Evolutionary conservation across 2,888 invertebrate genomes (phyloP).

Genomic region (Eupelmus urozonus): DNA sequence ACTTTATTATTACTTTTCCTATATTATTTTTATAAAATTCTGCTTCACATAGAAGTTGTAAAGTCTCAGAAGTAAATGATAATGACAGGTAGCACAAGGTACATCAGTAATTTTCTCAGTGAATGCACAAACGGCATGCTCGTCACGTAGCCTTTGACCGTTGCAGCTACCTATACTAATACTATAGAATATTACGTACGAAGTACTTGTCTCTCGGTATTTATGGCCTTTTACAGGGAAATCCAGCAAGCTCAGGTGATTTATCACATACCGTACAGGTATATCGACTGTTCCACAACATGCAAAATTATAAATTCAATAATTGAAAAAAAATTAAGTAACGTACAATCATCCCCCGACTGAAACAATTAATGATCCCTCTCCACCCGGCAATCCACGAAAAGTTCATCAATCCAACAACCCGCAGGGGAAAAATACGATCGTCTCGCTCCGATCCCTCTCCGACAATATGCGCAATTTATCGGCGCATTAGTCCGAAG

Average conservation of each 20-base stretch:
- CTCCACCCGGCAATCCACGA: not conserved
- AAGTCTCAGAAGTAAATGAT: no score
- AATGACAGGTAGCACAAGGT: no score
- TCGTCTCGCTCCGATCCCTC: not conserved
- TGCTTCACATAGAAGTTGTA: no score
- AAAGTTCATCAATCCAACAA: conserved; percentile 14
- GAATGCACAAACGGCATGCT: no score
- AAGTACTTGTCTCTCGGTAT: not conserved
- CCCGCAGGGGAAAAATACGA: not conserved
- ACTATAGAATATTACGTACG: not conserved
- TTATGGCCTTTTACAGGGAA: no score
- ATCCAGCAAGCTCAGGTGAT: no score
- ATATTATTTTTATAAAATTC: no score
- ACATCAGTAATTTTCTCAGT: no score
- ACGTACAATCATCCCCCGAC: not conserved
- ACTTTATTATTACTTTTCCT: no score
- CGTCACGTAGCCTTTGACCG: not conserved
- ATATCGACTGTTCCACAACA: no score
- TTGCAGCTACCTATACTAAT: not conserved
- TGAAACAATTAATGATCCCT: not conserved
- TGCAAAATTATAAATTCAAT: not conserved
- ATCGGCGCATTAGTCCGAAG: conserved; percentile 29
- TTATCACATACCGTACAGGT: no score
- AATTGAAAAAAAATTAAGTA: not conserved
- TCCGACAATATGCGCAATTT: conserved; percentile 19